phyloP scores from a whole-genome alignment of 2,888 invertebrate genomes.

The Patella pellucida region DNA sequence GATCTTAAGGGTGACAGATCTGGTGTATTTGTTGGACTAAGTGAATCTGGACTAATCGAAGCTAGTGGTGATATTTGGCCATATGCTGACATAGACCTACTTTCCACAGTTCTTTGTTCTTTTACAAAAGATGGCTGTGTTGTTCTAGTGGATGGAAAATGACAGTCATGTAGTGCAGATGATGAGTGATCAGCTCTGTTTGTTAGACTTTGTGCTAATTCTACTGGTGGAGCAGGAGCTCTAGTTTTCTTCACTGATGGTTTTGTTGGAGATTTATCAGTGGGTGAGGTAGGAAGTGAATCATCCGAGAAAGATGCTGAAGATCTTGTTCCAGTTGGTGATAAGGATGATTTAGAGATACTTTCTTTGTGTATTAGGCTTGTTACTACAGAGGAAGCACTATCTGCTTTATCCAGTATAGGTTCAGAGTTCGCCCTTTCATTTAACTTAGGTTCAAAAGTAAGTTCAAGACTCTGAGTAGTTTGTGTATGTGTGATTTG shows the following conservation, averaged over 20 bases:
- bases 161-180: constrained; percentile 10
- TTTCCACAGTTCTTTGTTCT: neutral
- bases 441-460: neutral
- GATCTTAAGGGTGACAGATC: neutral
- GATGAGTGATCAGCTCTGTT: constrained; percentile 7
- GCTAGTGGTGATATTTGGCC: neutral
- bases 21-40: neutral
- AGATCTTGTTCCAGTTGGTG: neutral
- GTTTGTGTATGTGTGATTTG: too few relatives aligned
- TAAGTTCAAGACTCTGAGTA: neutral
- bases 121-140: neutral
- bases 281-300: neutral
- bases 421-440: neutral
- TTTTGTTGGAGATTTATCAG: constrained; percentile 30
- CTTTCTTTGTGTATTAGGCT: neutral
- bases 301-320: neutral
- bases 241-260: constrained; percentile 49
- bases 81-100: neutral
- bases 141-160: neutral
- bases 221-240: constrained; percentile 49
- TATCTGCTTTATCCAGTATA: neutral
- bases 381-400: neutral
- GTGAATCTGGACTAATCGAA: neutral
- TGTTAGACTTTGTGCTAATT: constrained; percentile 1
- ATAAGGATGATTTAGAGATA: neutral